Conservation (phyloP, 2,888 invertebrate species). For the Drosophila differens region DNA sequence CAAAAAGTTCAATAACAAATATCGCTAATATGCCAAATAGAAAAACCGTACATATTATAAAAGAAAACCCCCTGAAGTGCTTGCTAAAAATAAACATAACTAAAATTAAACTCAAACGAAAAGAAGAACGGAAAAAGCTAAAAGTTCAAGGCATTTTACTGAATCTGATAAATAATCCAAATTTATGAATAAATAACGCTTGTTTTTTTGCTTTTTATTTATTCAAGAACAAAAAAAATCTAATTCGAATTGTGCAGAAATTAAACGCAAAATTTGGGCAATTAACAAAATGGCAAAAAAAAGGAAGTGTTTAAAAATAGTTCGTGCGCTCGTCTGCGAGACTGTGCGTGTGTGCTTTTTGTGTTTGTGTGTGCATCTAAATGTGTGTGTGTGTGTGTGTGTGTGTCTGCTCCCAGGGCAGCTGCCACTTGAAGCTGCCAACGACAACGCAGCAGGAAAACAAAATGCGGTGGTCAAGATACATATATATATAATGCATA, state of each 20-base stretch:
- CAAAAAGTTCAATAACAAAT: slow-evolving; percentile 47
- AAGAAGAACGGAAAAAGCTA: slow-evolving; percentile 7
- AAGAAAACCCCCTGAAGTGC: slow-evolving; percentile 45
- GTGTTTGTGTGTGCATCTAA: slow-evolving; percentile 26
- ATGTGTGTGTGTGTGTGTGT: slow-evolving; percentile 11
- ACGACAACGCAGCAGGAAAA: slow-evolving; percentile 24
- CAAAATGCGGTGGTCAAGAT: slow-evolving; percentile 29
- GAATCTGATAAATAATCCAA: slow-evolving; percentile 43
- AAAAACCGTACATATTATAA: slow-evolving; percentile 18
- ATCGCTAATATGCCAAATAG: slow-evolving; percentile 18
- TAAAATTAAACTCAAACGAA: slow-evolving; percentile 60
- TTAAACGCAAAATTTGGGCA: slow-evolving; percentile 55
- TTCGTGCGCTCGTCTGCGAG: slow-evolving; percentile 42
- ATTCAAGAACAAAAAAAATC: slow-evolving; percentile 11
- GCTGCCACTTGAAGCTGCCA: slow-evolving; percentile 47
- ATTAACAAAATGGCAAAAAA: slow-evolving; percentile 52
- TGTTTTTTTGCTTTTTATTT: slow-evolving; percentile 6
- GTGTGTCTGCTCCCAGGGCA: slow-evolving; percentile 70
- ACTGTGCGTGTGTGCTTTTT: slow-evolving; percentile 22
- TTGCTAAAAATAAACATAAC: slow-evolving; percentile 68
- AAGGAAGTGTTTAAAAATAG: slow-evolving; percentile 81
- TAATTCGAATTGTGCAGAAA: slow-evolving; percentile 44
- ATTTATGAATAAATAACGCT: slow-evolving; percentile 24
- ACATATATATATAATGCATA: slow-evolving; percentile 1
- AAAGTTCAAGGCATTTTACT: slow-evolving; percentile 62